These are phyloP conservation scores for Amazona vittata DNA, from an alignment of 2,113 vertebrate genomes.

Conservation along the genomic window DNA sequence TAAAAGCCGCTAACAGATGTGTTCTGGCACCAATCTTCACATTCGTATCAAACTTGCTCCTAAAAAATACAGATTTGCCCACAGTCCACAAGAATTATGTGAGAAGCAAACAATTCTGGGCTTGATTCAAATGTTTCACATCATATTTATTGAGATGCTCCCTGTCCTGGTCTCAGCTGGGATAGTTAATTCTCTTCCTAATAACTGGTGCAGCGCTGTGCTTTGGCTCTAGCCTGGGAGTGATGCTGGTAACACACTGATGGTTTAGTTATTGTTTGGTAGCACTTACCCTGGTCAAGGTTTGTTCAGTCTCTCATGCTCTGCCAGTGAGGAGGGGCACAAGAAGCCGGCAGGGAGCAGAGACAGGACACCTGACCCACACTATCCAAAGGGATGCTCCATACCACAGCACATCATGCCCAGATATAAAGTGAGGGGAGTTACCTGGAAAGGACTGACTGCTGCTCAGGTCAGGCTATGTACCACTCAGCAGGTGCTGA, in stretches of 20 bases:
- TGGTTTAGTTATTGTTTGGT: not conserved
- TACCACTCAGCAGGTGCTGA: not conserved
- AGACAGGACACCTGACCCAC: not conserved
- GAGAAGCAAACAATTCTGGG: not conserved
- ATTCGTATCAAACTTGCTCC: not conserved
- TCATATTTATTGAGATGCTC: not conserved
- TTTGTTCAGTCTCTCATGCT: not conserved
- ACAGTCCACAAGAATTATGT: not conserved
- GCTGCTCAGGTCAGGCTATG: not conserved
- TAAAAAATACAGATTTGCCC: not conserved
- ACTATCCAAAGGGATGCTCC: not conserved
- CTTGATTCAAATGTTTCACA: fast-evolving
- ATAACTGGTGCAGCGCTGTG: not conserved
- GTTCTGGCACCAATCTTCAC: conserved; percentile 24
- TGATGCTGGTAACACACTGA: not conserved
- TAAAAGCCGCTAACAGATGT: conserved; percentile 58
- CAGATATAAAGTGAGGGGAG: not conserved
- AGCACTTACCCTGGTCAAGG: not conserved
- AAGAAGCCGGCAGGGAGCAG: not conserved
- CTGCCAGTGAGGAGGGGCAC: not conserved
- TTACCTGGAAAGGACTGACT: not conserved
- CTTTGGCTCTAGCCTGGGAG: not conserved
- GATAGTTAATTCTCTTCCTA: not conserved
- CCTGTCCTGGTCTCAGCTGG: not conserved
- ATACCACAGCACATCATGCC: not conserved